Percentiles rank a stretch among this genome's conserved stretches.
Evolutionary conservation across 2,113 vertebrate genomes (phyloP).

Genomic region (Epinephelus fuscoguttatus): DNA sequence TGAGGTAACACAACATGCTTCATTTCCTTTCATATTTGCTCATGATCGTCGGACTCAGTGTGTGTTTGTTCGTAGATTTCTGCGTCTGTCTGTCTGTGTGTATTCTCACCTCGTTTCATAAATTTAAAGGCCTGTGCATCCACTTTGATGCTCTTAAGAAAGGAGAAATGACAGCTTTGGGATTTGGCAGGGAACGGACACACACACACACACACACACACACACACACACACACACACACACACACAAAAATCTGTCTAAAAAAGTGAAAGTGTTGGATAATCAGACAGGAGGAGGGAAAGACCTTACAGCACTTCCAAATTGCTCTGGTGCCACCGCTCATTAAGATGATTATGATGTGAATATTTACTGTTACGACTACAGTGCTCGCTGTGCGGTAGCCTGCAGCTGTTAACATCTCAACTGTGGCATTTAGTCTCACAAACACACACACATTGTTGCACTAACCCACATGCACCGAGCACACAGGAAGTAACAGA

Average conservation of each 20-base stretch:
- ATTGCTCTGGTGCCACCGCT: slow-evolving; percentile 50
- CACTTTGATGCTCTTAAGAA: slow-evolving; percentile 14
- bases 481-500: background rate
- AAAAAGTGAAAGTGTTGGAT: slow-evolving; percentile 4
- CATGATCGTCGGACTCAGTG: background rate
- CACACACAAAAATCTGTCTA: background rate
- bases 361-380: slow-evolving; percentile 62
- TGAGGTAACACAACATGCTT: slow-evolving; percentile 22
- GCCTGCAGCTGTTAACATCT: slow-evolving; percentile 60
- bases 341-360: slow-evolving; percentile 61
- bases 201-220: slow-evolving; percentile 3
- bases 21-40: slow-evolving; percentile 22
- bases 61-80: background rate
- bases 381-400: slow-evolving; percentile 23
- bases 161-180: slow-evolving; percentile 29
- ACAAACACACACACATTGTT: slow-evolving; percentile 16
- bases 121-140: background rate
- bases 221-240: slow-evolving; percentile 3
- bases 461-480: background rate
- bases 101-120: background rate
- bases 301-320: slow-evolving; percentile 36
- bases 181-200: slow-evolving; percentile 19
- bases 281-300: slow-evolving; percentile 34
- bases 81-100: background rate
- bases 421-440: slow-evolving; percentile 42